Evolutionary conservation across 2,888 invertebrate species (phyloP).

Genomic region (Chrysolina americana): DNA sequence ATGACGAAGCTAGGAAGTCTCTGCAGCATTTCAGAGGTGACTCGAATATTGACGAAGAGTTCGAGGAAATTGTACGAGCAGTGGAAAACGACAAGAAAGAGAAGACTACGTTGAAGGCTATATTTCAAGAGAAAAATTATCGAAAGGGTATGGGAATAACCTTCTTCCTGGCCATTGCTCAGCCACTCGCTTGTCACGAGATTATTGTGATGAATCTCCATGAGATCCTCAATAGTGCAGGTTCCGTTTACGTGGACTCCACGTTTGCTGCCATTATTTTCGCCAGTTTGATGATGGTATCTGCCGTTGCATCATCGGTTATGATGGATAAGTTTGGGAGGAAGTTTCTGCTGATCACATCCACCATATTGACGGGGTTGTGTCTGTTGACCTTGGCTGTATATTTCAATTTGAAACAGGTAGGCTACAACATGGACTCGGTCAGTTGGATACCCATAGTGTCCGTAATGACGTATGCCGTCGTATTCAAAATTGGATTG

Average conservation of each 20-base stretch:
- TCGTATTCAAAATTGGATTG: conserved; percentile 64
- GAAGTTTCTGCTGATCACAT: conserved; percentile 61
- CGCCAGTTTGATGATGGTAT: conserved; percentile 62
- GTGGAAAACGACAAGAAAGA: conserved; percentile 62
- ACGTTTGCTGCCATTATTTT: conserved; percentile 64
- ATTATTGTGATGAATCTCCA: conserved; percentile 68
- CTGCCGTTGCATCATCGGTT: conserved; percentile 60
- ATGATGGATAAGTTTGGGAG: conserved; percentile 66
- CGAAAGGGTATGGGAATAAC: conserved; percentile 64
- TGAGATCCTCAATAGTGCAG: conserved; percentile 63
- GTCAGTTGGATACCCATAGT: conserved; percentile 65
- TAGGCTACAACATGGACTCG: conserved; percentile 54
- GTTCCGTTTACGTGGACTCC: conserved; percentile 60
- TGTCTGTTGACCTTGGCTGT: conserved; percentile 62
- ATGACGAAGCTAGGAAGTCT: conserved; percentile 60
- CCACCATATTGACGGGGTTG: conserved; percentile 62
- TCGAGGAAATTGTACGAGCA: conserved; percentile 62
- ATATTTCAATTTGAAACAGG: conserved; percentile 64
- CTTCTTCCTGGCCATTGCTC: conserved; percentile 63
- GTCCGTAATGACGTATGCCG: conserved; percentile 65
- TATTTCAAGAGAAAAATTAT: conserved; percentile 63
- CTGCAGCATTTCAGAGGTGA: conserved; percentile 58
- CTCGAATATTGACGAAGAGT: conserved; percentile 60
- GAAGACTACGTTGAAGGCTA: conserved; percentile 62
- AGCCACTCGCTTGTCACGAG: conserved; percentile 66